A percentile compares a stretch with the other conserved stretches of the same genome.
Evolutionary conservation across 2,888 invertebrate genomes (phyloP).

Genomic region (Cheilosia pagana): DNA sequence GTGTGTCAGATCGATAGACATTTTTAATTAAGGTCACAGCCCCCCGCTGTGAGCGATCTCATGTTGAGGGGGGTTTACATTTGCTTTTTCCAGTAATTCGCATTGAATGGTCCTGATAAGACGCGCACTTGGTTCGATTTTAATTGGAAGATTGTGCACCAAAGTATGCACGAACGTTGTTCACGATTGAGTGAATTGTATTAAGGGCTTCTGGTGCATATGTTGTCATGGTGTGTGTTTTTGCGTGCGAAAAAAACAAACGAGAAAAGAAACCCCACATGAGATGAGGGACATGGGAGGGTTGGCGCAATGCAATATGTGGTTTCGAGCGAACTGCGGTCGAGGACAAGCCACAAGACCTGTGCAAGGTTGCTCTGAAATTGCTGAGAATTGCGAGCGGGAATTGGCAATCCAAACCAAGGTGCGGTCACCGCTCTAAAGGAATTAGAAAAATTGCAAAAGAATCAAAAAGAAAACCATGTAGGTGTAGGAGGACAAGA

Average conservation of each 20-base stretch:
- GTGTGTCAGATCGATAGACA: conserved; percentile 40
- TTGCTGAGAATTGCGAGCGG: conserved; percentile 37
- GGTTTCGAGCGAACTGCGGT: conserved; percentile 41
- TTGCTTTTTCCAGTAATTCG: conserved; percentile 1
- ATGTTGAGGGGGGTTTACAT: neutral
- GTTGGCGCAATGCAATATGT: conserved; percentile 44
- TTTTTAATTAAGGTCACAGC: conserved; percentile 67
- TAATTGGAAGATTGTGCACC: conserved; percentile 61
- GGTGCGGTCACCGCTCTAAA: conserved; percentile 36
- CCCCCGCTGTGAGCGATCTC: conserved; percentile 18
- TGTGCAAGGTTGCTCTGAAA: conserved; percentile 49
- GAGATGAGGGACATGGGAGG: neutral
- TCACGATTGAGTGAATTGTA: conserved; percentile 35
- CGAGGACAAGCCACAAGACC: conserved; percentile 52
- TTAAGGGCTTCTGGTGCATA: conserved; percentile 7
- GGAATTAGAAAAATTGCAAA: conserved; percentile 23
- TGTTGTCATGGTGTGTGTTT: neutral
- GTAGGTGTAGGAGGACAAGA: neutral
- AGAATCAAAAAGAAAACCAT: neutral
- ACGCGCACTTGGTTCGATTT: conserved; percentile 22
- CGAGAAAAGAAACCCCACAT: conserved; percentile 28
- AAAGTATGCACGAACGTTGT: conserved; percentile 22
- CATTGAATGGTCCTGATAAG: conserved; percentile 28
- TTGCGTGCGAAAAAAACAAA: conserved; percentile 1
- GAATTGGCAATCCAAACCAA: conserved; percentile 30